Conservation (phyloP, 2,888 invertebrate genomes). For the Morpho achilles region DNA sequence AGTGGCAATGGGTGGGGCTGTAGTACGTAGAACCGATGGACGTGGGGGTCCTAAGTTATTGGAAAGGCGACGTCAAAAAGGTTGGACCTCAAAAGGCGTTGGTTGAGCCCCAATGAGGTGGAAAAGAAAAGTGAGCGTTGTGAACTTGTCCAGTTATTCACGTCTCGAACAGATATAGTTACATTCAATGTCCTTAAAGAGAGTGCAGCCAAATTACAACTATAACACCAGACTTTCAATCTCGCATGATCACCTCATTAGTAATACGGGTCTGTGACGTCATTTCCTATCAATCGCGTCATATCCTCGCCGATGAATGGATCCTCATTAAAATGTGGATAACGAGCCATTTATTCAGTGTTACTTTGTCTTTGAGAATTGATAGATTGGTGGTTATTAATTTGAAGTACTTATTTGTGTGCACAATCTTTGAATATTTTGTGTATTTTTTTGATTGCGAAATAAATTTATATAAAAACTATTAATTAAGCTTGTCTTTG, state of each 20-base stretch:
- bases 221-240: slow-evolving; percentile 35
- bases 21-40: background rate
- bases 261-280: slow-evolving; percentile 41
- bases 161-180: slow-evolving; percentile 25
- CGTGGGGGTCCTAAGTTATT: background rate
- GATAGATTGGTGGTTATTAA: slow-evolving; percentile 13
- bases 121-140: background rate
- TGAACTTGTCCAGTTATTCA: background rate
- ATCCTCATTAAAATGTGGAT: slow-evolving; percentile 27
- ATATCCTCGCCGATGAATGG: slow-evolving; percentile 12
- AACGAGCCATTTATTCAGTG: slow-evolving; percentile 25
- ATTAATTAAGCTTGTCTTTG: too few relatives aligned
- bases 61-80: too few relatives aligned
- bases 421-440: background rate
- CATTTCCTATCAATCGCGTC: slow-evolving; percentile 31
- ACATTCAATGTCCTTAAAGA: slow-evolving; percentile 1
- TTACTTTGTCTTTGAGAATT: slow-evolving; percentile 16
- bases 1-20: background rate
- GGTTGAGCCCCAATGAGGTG: background rate
- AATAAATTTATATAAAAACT: too few relatives aligned
- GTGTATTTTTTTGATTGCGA: too few relatives aligned
- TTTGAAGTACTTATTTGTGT: slow-evolving; percentile 4
- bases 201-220: slow-evolving; percentile 29
- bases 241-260: slow-evolving; percentile 53
- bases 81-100: too few relatives aligned